Evolutionary conservation across 2,797 vertebrate species (phyloP).

Genomic region (Otolemur crassicaudatus): DNA sequence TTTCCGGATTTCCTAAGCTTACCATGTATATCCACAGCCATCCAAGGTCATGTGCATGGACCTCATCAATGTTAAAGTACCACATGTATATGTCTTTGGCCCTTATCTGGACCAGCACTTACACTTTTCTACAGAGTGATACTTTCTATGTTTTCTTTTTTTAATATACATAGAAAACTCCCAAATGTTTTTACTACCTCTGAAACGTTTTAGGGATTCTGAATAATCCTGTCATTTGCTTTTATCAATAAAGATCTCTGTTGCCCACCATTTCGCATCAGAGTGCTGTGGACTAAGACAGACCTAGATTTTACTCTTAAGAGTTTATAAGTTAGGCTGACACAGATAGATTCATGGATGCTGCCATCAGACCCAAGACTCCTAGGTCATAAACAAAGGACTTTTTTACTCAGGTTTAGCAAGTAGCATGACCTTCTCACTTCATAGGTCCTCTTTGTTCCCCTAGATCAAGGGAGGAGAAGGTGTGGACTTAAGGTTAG

Average conservation of each 20-base stretch:
- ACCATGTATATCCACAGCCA: neutral
- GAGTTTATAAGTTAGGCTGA: neutral
- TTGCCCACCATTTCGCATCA: neutral
- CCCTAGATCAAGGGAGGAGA: neutral
- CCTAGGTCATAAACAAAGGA: neutral
- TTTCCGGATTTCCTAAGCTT: neutral
- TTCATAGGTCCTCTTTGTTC: neutral
- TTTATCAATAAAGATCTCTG: neutral
- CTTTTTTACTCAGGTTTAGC: neutral
- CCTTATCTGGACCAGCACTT: neutral
- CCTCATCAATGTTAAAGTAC: fast-evolving
- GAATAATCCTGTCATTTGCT: neutral
- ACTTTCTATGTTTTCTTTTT: neutral
- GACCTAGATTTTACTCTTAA: neutral
- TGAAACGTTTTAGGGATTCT: neutral
- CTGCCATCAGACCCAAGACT: neutral
- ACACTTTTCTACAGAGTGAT: neutral
- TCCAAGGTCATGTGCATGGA: neutral
- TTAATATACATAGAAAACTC: neutral
- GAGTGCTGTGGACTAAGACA: neutral
- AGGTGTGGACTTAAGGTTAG: neutral
- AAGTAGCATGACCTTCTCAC: neutral
- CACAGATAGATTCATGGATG: neutral
- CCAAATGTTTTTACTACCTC: neutral
- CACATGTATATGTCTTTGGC: too few relatives aligned